A percentile compares a stretch with the other conserved stretches of the same genome.
Evolutionary conservation across 2,113 vertebrate genomes (phyloP).

Genomic region (Physeter macrocephalus): DNA sequence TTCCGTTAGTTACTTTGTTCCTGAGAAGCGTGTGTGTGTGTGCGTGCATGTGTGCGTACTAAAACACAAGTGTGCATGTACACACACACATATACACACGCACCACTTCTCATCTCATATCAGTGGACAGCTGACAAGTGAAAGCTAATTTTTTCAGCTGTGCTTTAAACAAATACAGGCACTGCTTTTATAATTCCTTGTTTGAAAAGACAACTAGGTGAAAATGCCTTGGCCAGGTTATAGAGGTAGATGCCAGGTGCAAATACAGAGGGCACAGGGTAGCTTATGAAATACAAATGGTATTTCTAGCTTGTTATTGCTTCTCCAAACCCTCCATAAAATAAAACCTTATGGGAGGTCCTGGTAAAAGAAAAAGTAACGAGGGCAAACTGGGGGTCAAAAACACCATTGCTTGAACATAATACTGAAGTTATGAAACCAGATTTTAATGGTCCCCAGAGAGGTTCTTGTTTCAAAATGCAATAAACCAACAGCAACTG

Average conservation of each 20-base stretch:
- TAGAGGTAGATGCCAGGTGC: not conserved
- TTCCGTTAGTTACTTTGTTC: not conserved
- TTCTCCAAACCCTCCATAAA: not conserved
- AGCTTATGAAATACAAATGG: not conserved
- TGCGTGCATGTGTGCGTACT: not conserved
- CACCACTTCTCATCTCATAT: not conserved
- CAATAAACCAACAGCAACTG: not conserved
- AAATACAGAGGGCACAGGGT: not conserved
- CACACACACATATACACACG: not conserved
- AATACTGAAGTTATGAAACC: not conserved
- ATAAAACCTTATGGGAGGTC: not conserved
- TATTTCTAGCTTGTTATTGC: not conserved
- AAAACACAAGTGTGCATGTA: rapidly evolving
- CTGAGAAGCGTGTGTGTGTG: not conserved
- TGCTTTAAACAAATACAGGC: not conserved
- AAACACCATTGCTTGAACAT: not conserved
- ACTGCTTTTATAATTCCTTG: not conserved
- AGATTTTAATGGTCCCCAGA: not conserved
- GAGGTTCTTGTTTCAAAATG: not conserved
- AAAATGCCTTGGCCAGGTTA: not conserved
- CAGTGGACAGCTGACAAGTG: not conserved
- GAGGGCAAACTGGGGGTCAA: not conserved
- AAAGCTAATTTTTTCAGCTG: not conserved
- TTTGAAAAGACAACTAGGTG: not conserved
- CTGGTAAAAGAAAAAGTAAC: not conserved